Evolutionary conservation across 2,888 invertebrate species (phyloP), one percentile per base, ranked within the genome.

Genomic region (Heliconius cydno): DNA sequence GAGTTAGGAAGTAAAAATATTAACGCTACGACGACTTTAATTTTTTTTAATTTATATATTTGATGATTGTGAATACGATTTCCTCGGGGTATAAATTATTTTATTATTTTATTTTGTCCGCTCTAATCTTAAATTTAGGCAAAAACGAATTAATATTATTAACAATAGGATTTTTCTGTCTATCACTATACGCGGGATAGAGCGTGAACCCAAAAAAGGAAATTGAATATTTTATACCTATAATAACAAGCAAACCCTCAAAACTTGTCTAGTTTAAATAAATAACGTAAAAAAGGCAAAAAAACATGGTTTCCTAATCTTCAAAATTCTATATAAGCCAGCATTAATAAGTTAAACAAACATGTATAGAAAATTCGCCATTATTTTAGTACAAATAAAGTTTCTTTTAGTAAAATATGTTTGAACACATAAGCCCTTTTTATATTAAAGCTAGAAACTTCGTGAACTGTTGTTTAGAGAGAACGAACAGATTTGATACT

Each of bases 261-360:
- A 41, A 63, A 66, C 30, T 65, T 73, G 81, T 68, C 82, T 80
- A 82, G 81, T 84, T 73, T 83, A 85, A 86, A 88, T 87, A 88
- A 84, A 84, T 82, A 82, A 85, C 85, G 82, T 85, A 86, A 88
- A 87, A 70, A 88, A 88, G 87, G 84, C 85, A 91, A 89, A 90
- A 90, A 90, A 90, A 89, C 85, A 88, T 83, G 88, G 88, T 91
- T 92, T 91, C 91, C 92, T 94, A 94, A 94, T 94, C 92, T 92
- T 88, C 89, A 90, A 94, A 60, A 93, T 92, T 92, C 90, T 91
- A 89, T 91, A 90, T 91, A 90, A 90, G 89, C 90, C 87, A 86
- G 87, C 89, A 92, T 92, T 94, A 93, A 94, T 93, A 93, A 92
- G 91, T 92, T 90, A 88, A 83, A 87, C 84, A 87, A 89, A 88